Evolutionary conservation across 2,797 vertebrate genomes (phyloP).

Genomic region (Cygnus olor): DNA sequence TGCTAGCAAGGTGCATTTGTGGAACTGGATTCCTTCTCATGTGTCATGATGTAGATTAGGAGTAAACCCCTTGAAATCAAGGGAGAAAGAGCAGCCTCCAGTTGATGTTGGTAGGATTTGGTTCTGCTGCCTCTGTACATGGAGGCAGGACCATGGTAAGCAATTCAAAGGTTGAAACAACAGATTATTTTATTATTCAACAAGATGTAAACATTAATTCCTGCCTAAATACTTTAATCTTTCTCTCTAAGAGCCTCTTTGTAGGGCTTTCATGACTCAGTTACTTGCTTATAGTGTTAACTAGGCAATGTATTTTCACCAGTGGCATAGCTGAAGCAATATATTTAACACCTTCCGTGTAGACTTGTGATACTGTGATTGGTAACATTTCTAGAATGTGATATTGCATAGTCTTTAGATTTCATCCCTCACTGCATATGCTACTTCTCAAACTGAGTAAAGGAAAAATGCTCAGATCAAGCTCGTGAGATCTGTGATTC

Average conservation of each 20-base stretch:
- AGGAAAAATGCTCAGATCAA: background rate
- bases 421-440: background rate
- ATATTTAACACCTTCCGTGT: background rate
- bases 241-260: background rate
- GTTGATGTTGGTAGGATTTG: background rate
- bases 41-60: background rate
- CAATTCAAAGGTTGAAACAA: background rate
- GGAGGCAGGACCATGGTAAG: background rate
- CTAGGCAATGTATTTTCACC: background rate
- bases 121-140: background rate
- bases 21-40: background rate
- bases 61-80: background rate
- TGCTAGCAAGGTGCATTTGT: background rate
- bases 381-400: background rate
- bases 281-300: background rate
- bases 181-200: background rate
- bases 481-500: background rate
- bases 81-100: background rate
- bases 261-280: background rate
- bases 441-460: background rate
- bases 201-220: background rate
- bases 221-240: background rate
- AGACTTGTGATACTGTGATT: background rate
- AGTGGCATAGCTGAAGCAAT: background rate
- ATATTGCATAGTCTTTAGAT: background rate